Conservation (phyloP, 2,797 vertebrate species). For the Chelidonichthys spinosus region DNA sequence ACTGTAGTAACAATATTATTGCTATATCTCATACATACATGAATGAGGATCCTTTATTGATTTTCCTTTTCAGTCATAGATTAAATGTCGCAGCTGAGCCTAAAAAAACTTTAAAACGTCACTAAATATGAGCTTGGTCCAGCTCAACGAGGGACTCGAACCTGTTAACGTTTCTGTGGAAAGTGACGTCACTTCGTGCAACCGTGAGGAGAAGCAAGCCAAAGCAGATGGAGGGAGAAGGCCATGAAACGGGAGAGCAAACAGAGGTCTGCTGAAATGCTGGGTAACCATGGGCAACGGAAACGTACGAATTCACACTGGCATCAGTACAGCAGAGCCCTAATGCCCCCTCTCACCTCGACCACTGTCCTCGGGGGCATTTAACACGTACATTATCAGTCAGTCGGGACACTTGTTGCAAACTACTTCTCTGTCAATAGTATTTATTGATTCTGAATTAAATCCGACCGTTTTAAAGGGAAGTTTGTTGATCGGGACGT, state of each 20-base stretch:
- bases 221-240: constrained; percentile 20
- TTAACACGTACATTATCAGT: too few relatives aligned
- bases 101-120: not conserved
- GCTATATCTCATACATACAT: not conserved
- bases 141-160: not conserved
- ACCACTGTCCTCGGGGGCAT: constrained; percentile 20
- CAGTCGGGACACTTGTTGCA: too few relatives aligned
- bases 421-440: too few relatives aligned
- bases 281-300: constrained; percentile 42
- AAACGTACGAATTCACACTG: not conserved
- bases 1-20: not conserved
- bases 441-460: too few relatives aligned
- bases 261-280: constrained; percentile 25
- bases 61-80: not conserved
- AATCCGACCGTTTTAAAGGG: too few relatives aligned
- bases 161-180: not conserved
- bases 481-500: too few relatives aligned
- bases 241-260: constrained; percentile 29
- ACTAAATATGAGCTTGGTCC: not conserved
- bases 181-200: not conserved
- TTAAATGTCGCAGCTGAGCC: not conserved
- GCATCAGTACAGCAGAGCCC: constrained; percentile 29
- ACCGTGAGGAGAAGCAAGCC: constrained; percentile 1
- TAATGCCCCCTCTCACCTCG: constrained; percentile 21
- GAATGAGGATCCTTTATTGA: not conserved